Percentiles rank a stretch among this genome's conserved stretches.
Evolutionary conservation across 2,797 vertebrate genomes (phyloP).

Genomic region (Esox masquinongy): DNA sequence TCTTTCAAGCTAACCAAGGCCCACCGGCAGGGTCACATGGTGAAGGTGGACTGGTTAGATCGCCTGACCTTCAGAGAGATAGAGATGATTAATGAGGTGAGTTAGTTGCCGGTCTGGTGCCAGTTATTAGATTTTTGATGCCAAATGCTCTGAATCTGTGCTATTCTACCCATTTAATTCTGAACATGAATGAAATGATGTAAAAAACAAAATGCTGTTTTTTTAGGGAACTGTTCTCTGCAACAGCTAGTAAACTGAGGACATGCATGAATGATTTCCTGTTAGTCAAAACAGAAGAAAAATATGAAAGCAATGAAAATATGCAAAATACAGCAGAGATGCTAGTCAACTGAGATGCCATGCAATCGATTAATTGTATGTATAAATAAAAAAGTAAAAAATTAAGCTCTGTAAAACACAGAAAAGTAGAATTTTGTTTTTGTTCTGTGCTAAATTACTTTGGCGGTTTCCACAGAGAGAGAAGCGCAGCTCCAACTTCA

Average conservation of each 20-base stretch:
- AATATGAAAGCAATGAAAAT: too few species aligned
- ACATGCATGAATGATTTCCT: too few species aligned
- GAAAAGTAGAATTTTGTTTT: not conserved
- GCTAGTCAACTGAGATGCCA: too few species aligned
- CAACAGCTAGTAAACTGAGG: too few species aligned
- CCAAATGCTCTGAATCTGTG: slow-evolving; percentile 86
- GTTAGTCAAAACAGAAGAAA: too few species aligned
- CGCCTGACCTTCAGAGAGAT: slow-evolving; percentile 97
- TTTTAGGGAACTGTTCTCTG: too few species aligned
- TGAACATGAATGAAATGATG: too few species aligned
- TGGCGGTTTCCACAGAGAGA: slow-evolving; percentile 80
- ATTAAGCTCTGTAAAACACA: too few species aligned
- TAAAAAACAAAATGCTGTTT: too few species aligned
- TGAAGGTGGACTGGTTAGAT: slow-evolving; percentile 98
- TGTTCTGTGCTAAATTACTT: not conserved
- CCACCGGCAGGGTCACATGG: slow-evolving; percentile 97
- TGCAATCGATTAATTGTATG: too few species aligned
- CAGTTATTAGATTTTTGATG: not conserved
- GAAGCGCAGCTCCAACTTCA: slow-evolving; percentile 98
- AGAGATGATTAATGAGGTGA: slow-evolving; percentile 99
- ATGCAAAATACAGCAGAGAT: too few species aligned
- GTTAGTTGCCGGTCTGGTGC: slow-evolving; percentile 18
- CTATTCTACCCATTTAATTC: not conserved
- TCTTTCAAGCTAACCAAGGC: slow-evolving; percentile 90
- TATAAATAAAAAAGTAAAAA: too few species aligned